Evolutionary conservation across 2,113 vertebrate species (phyloP).

Genomic region (Sclerurus mexicanus): DNA sequence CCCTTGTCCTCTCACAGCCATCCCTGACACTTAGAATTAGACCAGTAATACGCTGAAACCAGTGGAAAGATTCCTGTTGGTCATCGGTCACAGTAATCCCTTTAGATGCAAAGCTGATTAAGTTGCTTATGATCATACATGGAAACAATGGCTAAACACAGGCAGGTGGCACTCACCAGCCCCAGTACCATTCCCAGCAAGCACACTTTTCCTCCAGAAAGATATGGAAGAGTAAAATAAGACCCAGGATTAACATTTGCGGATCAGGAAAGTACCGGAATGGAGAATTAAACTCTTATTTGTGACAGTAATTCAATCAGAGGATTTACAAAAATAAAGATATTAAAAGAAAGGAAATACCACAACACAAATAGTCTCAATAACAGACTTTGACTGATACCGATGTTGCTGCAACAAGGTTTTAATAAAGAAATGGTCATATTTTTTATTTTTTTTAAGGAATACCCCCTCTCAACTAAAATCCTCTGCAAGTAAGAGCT

Average conservation of each 20-base stretch:
- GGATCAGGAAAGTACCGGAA: slow-evolving; percentile 5
- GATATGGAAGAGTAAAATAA: neutral
- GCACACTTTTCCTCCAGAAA: neutral
- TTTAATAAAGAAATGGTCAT: slow-evolving; percentile 49
- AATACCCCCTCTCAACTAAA: slow-evolving; percentile 52
- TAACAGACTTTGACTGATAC: neutral
- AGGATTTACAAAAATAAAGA: slow-evolving; percentile 17
- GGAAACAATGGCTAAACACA: neutral
- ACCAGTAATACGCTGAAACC: neutral
- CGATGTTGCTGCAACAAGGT: neutral
- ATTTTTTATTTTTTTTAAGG: slow-evolving; percentile 40
- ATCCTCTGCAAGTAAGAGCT: slow-evolving; percentile 68
- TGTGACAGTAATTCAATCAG: slow-evolving; percentile 25
- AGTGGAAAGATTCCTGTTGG: neutral
- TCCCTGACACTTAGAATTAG: neutral
- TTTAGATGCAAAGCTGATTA: slow-evolving; percentile 32
- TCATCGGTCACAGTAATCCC: neutral
- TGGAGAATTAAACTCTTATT: slow-evolving; percentile 20
- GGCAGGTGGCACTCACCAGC: neutral
- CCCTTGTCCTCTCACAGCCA: neutral
- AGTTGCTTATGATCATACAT: neutral
- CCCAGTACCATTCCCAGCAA: neutral
- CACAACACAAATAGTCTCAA: neutral
- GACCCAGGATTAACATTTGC: neutral
- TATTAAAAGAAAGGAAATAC: slow-evolving; percentile 7